Evolutionary conservation across 2,797 vertebrate species (phyloP).

Genomic region (Tamandua tetradactyla): DNA sequence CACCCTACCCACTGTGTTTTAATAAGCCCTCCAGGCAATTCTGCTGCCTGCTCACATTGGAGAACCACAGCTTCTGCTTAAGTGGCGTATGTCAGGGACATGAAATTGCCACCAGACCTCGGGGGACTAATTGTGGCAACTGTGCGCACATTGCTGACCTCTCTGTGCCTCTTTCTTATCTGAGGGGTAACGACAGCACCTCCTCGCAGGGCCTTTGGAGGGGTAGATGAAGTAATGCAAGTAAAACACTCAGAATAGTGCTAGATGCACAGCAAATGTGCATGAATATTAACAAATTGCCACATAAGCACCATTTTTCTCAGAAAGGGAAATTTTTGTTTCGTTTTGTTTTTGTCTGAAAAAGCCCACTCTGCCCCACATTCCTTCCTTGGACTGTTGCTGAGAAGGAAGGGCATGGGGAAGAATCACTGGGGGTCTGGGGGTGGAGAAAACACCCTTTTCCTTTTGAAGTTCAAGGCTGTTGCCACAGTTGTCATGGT

Average conservation of each 20-base stretch:
- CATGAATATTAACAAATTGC: neutral
- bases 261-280: neutral
- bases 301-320: neutral
- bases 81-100: neutral
- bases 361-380: neutral
- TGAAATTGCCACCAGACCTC: neutral
- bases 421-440: too few species aligned
- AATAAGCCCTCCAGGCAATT: neutral
- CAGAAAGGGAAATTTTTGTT: neutral
- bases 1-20: too few species aligned
- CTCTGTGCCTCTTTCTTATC: neutral
- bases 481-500: neutral
- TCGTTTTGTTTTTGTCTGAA: neutral
- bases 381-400: neutral
- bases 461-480: neutral
- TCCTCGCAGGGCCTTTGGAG: neutral
- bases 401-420: neutral
- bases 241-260: neutral
- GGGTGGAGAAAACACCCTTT: too few species aligned
- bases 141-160: neutral
- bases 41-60: neutral
- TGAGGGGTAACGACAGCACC: neutral
- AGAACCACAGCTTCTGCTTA: neutral
- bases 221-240: too few species aligned
- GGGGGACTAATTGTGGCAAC: neutral